A percentile compares a stretch with the other conserved stretches of the same genome.
Conservation (phyloP, 1,140 invertebrate species). For the Drosophila bipectinata region DNA sequence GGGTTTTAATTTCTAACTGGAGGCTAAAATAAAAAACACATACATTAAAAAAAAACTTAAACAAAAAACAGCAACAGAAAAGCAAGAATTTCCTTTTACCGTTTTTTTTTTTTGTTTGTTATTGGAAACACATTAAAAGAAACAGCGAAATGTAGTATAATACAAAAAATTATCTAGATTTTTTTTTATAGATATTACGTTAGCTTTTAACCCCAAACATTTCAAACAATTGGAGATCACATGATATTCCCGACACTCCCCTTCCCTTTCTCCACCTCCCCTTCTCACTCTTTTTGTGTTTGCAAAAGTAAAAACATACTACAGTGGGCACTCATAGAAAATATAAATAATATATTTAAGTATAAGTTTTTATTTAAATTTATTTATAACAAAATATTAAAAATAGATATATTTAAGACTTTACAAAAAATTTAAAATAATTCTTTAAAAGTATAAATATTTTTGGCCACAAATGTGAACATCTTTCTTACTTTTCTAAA, state of each 20-base stretch:
- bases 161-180: not conserved
- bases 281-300: not conserved
- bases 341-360: not conserved
- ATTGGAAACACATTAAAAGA: constrained; percentile 8
- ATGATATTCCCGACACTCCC: not conserved
- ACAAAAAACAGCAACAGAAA: constrained; percentile 13
- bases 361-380: no score
- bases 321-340: not conserved
- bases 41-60: not conserved
- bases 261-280: not conserved
- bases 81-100: constrained; percentile 18
- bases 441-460: no score
- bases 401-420: no score
- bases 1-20: constrained; percentile 14
- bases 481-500: no score
- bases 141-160: not conserved
- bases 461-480: no score
- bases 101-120: constrained; percentile 8
- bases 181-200: not conserved
- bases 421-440: no score
- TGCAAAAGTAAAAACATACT: constrained; percentile 1
- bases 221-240: constrained; percentile 19
- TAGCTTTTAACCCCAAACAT: constrained; percentile 8
- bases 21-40: constrained; percentile 19
- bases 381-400: no score